Conservation (phyloP, 2,888 invertebrate genomes). For the Parnassius smintheus region DNA sequence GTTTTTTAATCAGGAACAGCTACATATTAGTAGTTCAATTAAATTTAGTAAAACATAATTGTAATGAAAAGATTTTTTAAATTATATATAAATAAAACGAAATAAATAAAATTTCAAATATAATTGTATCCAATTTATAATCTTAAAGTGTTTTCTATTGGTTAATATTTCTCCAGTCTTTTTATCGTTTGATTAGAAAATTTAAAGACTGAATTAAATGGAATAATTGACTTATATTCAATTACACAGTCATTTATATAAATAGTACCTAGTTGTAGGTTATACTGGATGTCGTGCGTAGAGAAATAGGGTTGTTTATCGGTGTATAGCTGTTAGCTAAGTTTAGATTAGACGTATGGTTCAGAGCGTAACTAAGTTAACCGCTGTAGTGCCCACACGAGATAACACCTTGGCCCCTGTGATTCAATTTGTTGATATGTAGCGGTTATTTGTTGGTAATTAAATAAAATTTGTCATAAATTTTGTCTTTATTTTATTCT, state of each 20-base stretch:
- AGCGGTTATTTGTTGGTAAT: constrained; percentile 69
- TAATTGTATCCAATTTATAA: no score
- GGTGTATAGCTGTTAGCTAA: constrained; percentile 50
- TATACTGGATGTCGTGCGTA: constrained; percentile 38
- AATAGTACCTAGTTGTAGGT: constrained; percentile 55
- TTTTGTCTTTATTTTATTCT: constrained; percentile 31
- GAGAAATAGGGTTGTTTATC: constrained; percentile 44
- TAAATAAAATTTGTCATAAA: constrained; percentile 66
- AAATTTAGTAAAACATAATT: no score
- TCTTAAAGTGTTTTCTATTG: constrained; percentile 41
- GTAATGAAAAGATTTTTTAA: background rate
- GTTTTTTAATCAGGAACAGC: no score
- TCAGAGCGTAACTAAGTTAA: background rate
- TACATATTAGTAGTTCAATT: no score
- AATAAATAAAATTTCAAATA: no score
- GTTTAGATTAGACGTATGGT: constrained; percentile 41
- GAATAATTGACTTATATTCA: constrained; percentile 70
- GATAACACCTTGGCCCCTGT: constrained; percentile 75
- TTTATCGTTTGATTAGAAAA: constrained; percentile 65
- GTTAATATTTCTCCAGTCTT: constrained; percentile 33
- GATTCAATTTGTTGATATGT: constrained; percentile 74
- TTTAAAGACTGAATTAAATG: constrained; percentile 77
- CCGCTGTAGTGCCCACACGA: constrained; percentile 39
- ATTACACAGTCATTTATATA: constrained; percentile 69
- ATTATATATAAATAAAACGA: background rate